Base-by-base conservation (phyloP, 2,797 vertebrate genomes). In the Phaenicophaeus curvirostris region DNA sequence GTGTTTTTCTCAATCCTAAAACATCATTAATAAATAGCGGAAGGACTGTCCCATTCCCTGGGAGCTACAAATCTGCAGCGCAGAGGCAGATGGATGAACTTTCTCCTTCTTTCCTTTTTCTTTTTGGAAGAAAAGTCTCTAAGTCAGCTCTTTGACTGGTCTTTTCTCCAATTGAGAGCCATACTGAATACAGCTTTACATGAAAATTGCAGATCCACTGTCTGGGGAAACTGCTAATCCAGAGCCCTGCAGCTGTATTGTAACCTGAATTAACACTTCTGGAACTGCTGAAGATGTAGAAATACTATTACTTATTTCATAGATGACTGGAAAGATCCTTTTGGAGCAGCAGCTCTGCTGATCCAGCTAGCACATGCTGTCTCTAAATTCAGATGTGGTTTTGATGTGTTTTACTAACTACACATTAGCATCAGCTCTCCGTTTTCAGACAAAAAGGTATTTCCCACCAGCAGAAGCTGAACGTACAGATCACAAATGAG, bases 241-340 rank as follows among this genome's bases (percentile, higher is more conserved):
- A 80, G 61, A 90, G 74, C 66, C 87, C 73, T 85, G 46, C 66
- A 93, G 85, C 66, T 90, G 53, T 35, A 88, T 58, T 44, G 31
- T 71, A 78, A 89, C 51, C 89, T 95, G 85, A 94, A 94, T 86
- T 93, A 94, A 89, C 5, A 2, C 74, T 83, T 87, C 88, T 87
- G 83, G 53, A 93, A 90, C 35, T 87, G 92, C 63, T 93, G 58
- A 93, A 91, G 46, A 89, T 74, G 31, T n/a, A 87, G 54, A 85
- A 94, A 95, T 89, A 48, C 63, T 89, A 59, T 58, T 89, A 41
- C 54, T 82, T 37, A 48, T 74, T 61, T 63, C 28, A 68, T 25
- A 58, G 39, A 61, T 39, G 19, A 77, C 5, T 71, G 57, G 87
- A 79, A 89, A 31, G 44, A 69, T 42, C 42, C 42, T 42, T 42